Evolutionary conservation across 2,888 invertebrate genomes (phyloP).

Genomic region (Thera britannica): DNA sequence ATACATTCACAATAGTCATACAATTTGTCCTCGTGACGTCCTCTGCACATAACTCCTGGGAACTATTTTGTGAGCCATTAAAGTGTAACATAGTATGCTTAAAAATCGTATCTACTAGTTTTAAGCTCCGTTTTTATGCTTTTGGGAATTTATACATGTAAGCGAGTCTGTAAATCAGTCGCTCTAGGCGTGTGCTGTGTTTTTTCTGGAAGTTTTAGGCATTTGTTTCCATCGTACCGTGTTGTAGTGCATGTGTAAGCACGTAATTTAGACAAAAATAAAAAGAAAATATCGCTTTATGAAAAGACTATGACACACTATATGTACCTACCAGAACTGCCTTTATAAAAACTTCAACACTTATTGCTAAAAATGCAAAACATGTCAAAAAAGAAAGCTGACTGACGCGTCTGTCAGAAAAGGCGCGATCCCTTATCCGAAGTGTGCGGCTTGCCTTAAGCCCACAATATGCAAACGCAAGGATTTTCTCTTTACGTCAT

Average conservation of each 20-base stretch:
- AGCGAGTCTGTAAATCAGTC: conserved; percentile 20
- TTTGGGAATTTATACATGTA: conserved; percentile 21
- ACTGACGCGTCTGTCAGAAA: neutral
- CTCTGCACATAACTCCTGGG: conserved; percentile 65
- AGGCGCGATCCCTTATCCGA: neutral
- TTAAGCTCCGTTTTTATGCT: conserved; percentile 22
- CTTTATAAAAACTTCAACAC: no score
- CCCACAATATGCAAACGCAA: conserved; percentile 41
- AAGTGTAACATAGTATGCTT: conserved; percentile 50
- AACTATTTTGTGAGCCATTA: conserved; percentile 67
- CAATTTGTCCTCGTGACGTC: conserved; percentile 70
- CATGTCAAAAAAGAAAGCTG: neutral
- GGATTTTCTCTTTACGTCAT: conserved; percentile 52
- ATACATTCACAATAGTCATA: conserved; percentile 59
- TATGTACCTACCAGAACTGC: no score
- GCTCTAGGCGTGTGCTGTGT: conserved; percentile 1
- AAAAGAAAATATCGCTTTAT: neutral
- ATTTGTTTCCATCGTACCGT: neutral
- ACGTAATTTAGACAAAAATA: no score
- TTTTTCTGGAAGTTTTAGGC: neutral
- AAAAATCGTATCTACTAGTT: conserved; percentile 32
- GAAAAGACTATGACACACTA: no score
- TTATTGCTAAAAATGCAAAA: neutral
- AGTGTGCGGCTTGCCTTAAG: neutral
- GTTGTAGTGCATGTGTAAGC: neutral